A percentile compares a stretch with the other conserved stretches of the same genome.
Evolutionary conservation across 2,797 vertebrate genomes (phyloP).

Genomic region (Furcifer pardalis): DNA sequence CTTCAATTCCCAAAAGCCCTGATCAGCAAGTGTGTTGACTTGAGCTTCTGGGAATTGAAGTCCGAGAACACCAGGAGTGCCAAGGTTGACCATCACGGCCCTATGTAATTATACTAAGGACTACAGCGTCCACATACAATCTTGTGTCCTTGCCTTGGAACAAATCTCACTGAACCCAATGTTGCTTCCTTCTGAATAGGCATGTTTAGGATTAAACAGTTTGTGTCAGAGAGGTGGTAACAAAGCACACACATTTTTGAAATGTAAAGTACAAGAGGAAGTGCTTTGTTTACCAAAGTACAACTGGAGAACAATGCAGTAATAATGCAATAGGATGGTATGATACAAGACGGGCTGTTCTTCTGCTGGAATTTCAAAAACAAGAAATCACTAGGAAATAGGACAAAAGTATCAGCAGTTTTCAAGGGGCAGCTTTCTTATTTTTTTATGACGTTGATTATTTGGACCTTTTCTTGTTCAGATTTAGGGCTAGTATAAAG

Average conservation of each 20-base stretch:
- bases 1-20: no score
- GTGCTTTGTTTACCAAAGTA: slow-evolving; percentile 36
- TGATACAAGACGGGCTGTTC: slow-evolving; percentile 21
- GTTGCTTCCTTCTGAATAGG: neutral
- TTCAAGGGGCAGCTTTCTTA: neutral
- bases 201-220: neutral
- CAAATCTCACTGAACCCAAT: neutral
- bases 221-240: neutral
- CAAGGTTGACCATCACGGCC: no score
- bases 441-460: neutral
- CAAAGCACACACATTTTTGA: neutral
- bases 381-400: slow-evolving; percentile 41
- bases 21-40: no score
- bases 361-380: slow-evolving; percentile 20
- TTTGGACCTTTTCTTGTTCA: neutral
- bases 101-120: neutral
- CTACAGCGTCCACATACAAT: neutral
- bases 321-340: slow-evolving; percentile 38
- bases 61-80: no score
- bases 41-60: no score
- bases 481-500: neutral
- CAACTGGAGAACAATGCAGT: neutral
- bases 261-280: neutral
- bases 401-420: slow-evolving; percentile 40
- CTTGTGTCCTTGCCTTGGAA: neutral